phyloP scores from a whole-genome alignment of 2,113 vertebrate species.

The Sylvia atricapilla region DNA sequence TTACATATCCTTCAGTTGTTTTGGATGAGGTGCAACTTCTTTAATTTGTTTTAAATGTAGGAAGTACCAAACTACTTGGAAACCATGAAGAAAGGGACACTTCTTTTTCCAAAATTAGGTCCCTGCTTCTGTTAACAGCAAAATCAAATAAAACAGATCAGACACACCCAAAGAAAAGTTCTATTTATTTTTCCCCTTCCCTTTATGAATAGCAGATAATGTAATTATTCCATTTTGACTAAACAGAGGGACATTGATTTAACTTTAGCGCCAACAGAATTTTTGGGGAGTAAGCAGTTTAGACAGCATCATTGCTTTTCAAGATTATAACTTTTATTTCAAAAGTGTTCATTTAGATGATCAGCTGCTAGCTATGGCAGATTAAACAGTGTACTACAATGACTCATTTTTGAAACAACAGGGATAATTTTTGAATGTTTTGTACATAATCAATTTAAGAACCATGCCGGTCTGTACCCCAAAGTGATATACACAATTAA shows the following conservation, averaged over 20 bases:
- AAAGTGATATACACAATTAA: background rate
- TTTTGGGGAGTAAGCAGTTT: background rate
- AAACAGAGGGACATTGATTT: background rate
- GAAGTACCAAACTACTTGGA: background rate
- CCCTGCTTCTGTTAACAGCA: background rate
- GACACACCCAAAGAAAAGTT: background rate
- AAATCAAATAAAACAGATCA: background rate
- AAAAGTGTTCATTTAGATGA: background rate
- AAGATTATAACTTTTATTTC: background rate
- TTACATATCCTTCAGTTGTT: background rate
- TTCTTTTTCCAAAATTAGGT: background rate
- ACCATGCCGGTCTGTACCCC: background rate
- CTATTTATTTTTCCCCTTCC: background rate
- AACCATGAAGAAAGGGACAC: background rate
- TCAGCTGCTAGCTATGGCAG: background rate
- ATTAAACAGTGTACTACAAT: background rate
- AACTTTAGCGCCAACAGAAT: background rate
- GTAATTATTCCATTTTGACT: background rate
- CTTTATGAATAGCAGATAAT: background rate
- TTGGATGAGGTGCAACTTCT: fast-evolving
- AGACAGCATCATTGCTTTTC: background rate
- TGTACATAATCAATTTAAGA: background rate
- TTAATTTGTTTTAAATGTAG: background rate
- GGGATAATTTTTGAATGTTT: background rate
- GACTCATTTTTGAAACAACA: background rate